A percentile compares a stretch with the other conserved stretches of the same genome.
These are phyloP conservation scores for Patella caerulea DNA, from an alignment of 2,888 invertebrate species.

Conservation along the genomic window DNA sequence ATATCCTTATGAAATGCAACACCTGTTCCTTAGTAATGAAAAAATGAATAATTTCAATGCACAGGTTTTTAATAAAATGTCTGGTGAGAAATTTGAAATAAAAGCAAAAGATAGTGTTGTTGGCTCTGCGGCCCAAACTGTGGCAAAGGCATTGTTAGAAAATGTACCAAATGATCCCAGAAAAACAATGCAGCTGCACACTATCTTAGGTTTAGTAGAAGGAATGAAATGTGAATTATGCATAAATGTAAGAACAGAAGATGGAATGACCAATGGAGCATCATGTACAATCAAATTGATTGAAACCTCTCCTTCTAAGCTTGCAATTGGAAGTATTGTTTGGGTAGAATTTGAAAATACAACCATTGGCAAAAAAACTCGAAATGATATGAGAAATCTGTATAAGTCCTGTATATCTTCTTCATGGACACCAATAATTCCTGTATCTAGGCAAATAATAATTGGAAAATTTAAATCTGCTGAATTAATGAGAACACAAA, in stretches of 20 bases:
- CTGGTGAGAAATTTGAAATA: conserved; percentile 19
- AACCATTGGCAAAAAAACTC: conserved; percentile 20
- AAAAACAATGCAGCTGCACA: conserved; percentile 28
- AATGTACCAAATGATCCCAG: conserved; percentile 16
- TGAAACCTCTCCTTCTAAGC: neutral
- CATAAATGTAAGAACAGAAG: conserved; percentile 36
- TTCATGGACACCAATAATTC: conserved; percentile 29
- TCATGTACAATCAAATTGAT: conserved; percentile 33
- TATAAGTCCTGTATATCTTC: conserved; percentile 12
- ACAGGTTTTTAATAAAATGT: conserved; percentile 10
- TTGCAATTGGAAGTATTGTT: conserved; percentile 25
- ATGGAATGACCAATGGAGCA: conserved; percentile 45
- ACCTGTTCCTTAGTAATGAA: conserved; percentile 38
- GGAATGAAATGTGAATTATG: conserved; percentile 33
- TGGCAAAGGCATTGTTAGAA: conserved; percentile 25
- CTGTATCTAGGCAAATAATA: conserved; percentile 18
- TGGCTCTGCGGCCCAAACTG: conserved; percentile 17
- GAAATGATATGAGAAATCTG: conserved; percentile 19
- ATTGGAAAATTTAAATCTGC: conserved; percentile 17
- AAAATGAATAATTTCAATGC: conserved; percentile 31
- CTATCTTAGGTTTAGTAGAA: conserved; percentile 20
- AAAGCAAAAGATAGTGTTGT: conserved; percentile 33
- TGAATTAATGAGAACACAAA: conserved; percentile 25
- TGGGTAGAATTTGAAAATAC: conserved; percentile 24
- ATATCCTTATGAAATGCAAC: conserved; percentile 29